phyloP scores from a whole-genome alignment of 2,888 invertebrate genomes.

The Nephrocerus scutellatus region DNA sequence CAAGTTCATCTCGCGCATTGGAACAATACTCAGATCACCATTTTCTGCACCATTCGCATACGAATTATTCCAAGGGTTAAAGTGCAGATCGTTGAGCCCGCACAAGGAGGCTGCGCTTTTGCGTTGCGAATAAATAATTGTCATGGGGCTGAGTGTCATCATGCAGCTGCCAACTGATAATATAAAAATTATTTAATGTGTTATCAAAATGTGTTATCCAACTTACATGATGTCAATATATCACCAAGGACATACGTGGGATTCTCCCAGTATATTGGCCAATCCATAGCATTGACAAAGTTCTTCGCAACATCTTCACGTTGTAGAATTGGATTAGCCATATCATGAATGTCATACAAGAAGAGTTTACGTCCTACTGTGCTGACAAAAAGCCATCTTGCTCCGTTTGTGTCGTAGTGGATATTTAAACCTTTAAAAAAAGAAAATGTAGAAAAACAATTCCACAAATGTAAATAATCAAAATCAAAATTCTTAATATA shows the following conservation, averaged over 20 bases:
- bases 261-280: slow-evolving; percentile 41
- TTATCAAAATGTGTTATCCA: neutral
- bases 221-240: slow-evolving; percentile 30
- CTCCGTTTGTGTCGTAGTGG: slow-evolving; percentile 39
- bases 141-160: slow-evolving; percentile 27
- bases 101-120: slow-evolving; percentile 26
- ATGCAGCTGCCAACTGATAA: slow-evolving; percentile 18
- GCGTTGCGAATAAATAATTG: slow-evolving; percentile 18
- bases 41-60: slow-evolving; percentile 29
- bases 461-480: neutral
- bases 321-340: slow-evolving; percentile 28
- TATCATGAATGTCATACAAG: slow-evolving; percentile 35
- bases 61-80: slow-evolving; percentile 29
- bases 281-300: slow-evolving; percentile 27
- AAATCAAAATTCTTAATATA: slow-evolving; percentile 32
- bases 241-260: slow-evolving; percentile 28
- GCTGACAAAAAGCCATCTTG: slow-evolving; percentile 38
- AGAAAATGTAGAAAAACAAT: slow-evolving; percentile 1
- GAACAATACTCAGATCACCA: slow-evolving; percentile 35
- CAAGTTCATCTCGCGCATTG: slow-evolving; percentile 27
- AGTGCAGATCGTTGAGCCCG: slow-evolving; percentile 29
- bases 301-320: slow-evolving; percentile 26
- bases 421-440: slow-evolving; percentile 32
- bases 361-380: slow-evolving; percentile 26
- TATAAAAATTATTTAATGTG: slow-evolving; percentile 4